Percentiles rank a stretch among this genome's conserved stretches.
Evolutionary conservation across 2,888 invertebrate genomes (phyloP).

Genomic region (Perizoma affinitatum): DNA sequence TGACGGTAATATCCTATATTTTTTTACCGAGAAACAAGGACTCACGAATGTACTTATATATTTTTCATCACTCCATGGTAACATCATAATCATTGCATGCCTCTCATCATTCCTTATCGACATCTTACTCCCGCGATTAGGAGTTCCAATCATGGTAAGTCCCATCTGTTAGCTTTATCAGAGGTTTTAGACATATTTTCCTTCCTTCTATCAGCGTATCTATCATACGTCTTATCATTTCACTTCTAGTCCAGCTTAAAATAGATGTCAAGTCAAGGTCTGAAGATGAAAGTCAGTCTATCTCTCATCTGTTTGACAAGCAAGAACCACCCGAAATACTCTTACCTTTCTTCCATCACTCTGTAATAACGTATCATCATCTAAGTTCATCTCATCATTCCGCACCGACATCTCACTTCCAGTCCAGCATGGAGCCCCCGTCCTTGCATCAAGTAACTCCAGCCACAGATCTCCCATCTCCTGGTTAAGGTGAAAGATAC

Average conservation of each 20-base stretch:
- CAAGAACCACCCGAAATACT: not conserved
- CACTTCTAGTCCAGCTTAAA: slow-evolving; percentile 79
- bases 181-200: slow-evolving; percentile 27
- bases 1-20: no score
- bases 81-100: no score
- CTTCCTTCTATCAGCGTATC: slow-evolving; percentile 57
- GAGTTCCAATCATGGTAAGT: no score
- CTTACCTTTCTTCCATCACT: slow-evolving; percentile 58
- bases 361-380: slow-evolving; percentile 60
- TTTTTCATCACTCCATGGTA: no score
- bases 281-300: no score
- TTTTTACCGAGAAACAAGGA: no score
- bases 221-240: slow-evolving; percentile 57
- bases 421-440: slow-evolving; percentile 85
- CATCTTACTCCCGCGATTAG: no score
- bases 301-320: not conserved
- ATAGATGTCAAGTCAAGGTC: no score
- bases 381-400: slow-evolving; percentile 56
- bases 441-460: slow-evolving; percentile 83
- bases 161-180: not conserved
- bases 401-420: slow-evolving; percentile 66
- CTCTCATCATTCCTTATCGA: no score
- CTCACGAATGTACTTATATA: no score
- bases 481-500: slow-evolving; percentile 84
- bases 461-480: slow-evolving; percentile 75